Percentiles rank a stretch among this genome's conserved stretches.
Evolutionary conservation across 23 tunicate genomes (phyloP).

Genomic region (Corella eumyota): DNA sequence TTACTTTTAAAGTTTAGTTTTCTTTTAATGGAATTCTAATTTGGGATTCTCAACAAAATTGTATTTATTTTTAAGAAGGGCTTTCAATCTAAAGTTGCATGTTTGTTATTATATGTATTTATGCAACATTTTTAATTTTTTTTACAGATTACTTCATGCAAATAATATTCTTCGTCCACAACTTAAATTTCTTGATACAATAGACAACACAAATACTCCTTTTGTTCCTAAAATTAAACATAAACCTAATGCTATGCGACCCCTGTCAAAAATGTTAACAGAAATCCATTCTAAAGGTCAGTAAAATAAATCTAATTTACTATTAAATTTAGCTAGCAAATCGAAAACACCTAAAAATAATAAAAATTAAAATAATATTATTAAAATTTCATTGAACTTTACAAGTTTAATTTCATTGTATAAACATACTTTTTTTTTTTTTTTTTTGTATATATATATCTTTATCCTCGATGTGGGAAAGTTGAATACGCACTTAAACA

Average conservation of each 20-base stretch:
- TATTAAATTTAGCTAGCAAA: background rate
- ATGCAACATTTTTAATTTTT: background rate
- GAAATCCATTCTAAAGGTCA: slow-evolving; percentile 25
- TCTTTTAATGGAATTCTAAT: no score
- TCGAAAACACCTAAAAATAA: background rate
- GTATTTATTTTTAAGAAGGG: background rate
- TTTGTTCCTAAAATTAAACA: slow-evolving; percentile 67
- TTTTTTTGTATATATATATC: no score
- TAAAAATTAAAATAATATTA: background rate
- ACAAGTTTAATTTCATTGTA: background rate
- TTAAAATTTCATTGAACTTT: background rate
- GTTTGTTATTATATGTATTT: no score
- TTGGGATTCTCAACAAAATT: no score
- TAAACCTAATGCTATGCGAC: slow-evolving; percentile 68
- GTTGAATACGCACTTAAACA: no score
- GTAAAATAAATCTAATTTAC: background rate
- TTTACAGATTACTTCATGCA: slow-evolving; percentile 49
- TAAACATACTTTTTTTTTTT: background rate
- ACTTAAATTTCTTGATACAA: slow-evolving; percentile 51
- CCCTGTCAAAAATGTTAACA: slow-evolving; percentile 37
- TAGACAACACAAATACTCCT: slow-evolving; percentile 78
- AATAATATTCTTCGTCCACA: slow-evolving; percentile 78
- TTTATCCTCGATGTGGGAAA: no score
- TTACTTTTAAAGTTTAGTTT: no score
- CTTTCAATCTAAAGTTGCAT: no score